A percentile compares a stretch with the other conserved stretches of the same genome.
These are phyloP conservation scores for Nixonia krombeini DNA, from an alignment of 1,140 invertebrate genomes.

Conservation along the genomic window DNA sequence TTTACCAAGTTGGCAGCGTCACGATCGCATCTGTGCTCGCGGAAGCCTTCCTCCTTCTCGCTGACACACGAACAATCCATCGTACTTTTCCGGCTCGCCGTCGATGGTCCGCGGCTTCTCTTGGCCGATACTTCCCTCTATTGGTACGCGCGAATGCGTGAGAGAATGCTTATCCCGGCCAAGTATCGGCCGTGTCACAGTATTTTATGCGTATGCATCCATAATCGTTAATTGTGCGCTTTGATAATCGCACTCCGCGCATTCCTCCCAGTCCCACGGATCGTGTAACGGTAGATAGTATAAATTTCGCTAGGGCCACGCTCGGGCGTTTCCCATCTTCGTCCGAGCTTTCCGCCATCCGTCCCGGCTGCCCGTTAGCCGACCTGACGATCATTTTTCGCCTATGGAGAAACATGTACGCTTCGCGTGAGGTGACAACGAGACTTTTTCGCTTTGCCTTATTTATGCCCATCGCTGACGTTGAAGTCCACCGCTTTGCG, in stretches of 20 bases:
- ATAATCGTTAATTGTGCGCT: slow-evolving; percentile 48
- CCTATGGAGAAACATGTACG: too few relatives aligned
- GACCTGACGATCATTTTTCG: neutral
- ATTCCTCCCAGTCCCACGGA: slow-evolving; percentile 25
- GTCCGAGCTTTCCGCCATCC: slow-evolving; percentile 2
- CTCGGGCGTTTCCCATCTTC: slow-evolving; percentile 13
- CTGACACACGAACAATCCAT: neutral
- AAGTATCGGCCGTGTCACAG: slow-evolving; percentile 47
- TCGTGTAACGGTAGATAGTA: slow-evolving; percentile 31
- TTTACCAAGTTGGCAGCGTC: neutral
- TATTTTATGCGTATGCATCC: slow-evolving; percentile 44
- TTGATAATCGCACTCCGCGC: slow-evolving; percentile 43
- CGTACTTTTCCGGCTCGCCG: slow-evolving; percentile 10
- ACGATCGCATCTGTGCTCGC: slow-evolving; percentile 1
- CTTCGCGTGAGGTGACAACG: too few relatives aligned
- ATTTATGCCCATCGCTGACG: too few relatives aligned
- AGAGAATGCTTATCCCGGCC: slow-evolving; percentile 37
- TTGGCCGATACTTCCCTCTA: slow-evolving; percentile 23
- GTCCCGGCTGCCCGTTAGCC: slow-evolving; percentile 8
- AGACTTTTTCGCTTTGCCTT: neutral
- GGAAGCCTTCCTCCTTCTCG: neutral
- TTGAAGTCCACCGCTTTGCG: too few relatives aligned
- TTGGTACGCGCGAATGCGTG: slow-evolving; percentile 29
- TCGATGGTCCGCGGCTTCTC: slow-evolving; percentile 32
- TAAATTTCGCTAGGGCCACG: slow-evolving; percentile 32